Base-by-base conservation (phyloP, 2,113 vertebrate species). In the Grallaria varia region DNA sequence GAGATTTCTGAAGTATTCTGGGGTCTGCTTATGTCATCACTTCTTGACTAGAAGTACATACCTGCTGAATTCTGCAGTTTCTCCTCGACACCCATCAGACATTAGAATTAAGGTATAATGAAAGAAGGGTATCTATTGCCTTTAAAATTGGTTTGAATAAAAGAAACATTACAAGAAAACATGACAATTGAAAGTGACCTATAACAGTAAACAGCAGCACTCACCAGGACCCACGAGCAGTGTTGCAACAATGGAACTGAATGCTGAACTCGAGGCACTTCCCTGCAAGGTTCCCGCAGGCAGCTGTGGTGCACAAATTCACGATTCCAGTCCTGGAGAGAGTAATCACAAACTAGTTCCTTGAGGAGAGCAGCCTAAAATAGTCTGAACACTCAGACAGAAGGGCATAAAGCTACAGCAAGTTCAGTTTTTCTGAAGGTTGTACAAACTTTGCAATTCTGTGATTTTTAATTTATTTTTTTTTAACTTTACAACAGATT, bases 201-300 rank as follows among this genome's bases (percentile, higher is more conserved):
- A n/a, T 23, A 12, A 12, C 58, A 76, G 39, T 12, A 31, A 82
- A 40, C 3, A 47, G 28, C 62, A 56, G 35, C 44, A 53, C 10
- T 82, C 10, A 0, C 23, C 33, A 35, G 37, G 67, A 64, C 45
- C 83, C 21, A 76, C 27, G 60, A 71, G 33, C 60, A 27, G 25
- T 8, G 8, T 23, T 74, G 63, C 74, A 35, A 0, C 71, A 55
- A 10, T 0, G 1, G 19, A 68, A 27, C 9, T 12, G 1, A 17
- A 30, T 42, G 30, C 30, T 35, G 31, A 39, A 84, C 37, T 47
- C 1, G 3, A 69, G 77, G 37, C 59, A 40, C 7, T 69, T 83
- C 1, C 15, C 66, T 60, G 40, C 68, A 66, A 44, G 86, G 49
- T 30, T 82, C 49, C 39, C 0, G 0, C 39, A 52, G 52, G 23